Evolutionary conservation across 2,113 vertebrate species (phyloP).

Genomic region (Podarcis cretensis): DNA sequence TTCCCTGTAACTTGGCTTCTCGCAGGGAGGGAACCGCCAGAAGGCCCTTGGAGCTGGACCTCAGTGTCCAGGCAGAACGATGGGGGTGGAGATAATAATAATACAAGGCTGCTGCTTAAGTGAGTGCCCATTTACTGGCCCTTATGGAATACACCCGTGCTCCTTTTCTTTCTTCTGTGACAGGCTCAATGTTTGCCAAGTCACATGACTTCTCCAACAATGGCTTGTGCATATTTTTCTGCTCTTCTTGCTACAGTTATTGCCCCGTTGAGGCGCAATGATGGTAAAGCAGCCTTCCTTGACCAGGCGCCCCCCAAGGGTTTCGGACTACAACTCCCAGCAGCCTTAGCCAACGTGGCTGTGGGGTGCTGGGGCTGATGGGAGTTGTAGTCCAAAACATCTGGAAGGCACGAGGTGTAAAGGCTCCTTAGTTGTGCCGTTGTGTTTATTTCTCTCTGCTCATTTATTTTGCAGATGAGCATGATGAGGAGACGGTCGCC

Average conservation of each 20-base stretch:
- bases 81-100: too few relatives aligned
- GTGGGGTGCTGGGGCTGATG: too few relatives aligned
- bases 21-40: too few relatives aligned
- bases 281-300: not conserved
- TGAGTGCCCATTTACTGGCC: not conserved
- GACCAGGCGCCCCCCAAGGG: too few relatives aligned
- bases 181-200: not conserved
- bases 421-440: fast-evolving
- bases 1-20: too few relatives aligned
- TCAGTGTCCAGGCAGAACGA: too few relatives aligned
- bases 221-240: not conserved
- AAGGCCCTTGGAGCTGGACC: too few relatives aligned
- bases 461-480: constrained; percentile 86
- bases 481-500: constrained; percentile 91
- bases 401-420: not conserved
- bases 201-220: not conserved
- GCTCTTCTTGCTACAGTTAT: not conserved
- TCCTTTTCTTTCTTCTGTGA: not conserved
- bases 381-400: too few relatives aligned
- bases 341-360: too few relatives aligned
- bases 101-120: not conserved
- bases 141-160: not conserved
- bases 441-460: not conserved
- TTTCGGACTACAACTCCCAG: too few relatives aligned
- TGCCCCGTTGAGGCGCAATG: not conserved